Evolutionary conservation across 2,888 invertebrate species (phyloP).

Genomic region (Melieria crassipennis): DNA sequence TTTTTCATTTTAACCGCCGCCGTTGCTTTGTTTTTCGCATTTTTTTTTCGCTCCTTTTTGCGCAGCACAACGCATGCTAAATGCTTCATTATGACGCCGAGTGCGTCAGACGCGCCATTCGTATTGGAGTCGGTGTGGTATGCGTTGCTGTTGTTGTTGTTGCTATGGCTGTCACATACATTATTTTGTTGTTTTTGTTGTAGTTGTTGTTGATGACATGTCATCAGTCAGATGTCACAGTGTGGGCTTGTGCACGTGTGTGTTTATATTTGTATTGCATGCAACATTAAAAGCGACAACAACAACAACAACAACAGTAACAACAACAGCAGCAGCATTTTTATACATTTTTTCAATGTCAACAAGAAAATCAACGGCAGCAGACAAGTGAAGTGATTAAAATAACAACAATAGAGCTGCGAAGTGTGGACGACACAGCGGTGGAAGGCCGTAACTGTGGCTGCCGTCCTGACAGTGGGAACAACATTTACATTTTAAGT

Average conservation of each 20-base stretch:
- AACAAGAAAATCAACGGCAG: slow-evolving; percentile 40
- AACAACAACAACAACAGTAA: too few relatives aligned
- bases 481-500: slow-evolving; percentile 58
- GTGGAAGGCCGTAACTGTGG: neutral
- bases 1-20: too few relatives aligned
- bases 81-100: too few relatives aligned
- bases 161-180: slow-evolving; percentile 9
- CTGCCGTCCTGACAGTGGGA: slow-evolving; percentile 28
- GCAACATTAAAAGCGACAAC: neutral
- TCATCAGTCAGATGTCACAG: slow-evolving; percentile 46
- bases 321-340: slow-evolving; percentile 35
- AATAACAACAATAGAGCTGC: slow-evolving; percentile 3
- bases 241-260: neutral
- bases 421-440: slow-evolving; percentile 1
- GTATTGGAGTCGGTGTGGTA: slow-evolving; percentile 12
- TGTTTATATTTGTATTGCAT: slow-evolving; percentile 14
- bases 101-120: too few relatives aligned
- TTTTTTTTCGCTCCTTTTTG: too few relatives aligned
- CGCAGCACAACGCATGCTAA: too few relatives aligned
- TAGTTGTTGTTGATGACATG: slow-evolving; percentile 43
- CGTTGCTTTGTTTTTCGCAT: too few relatives aligned
- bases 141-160: slow-evolving; percentile 22
- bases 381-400: slow-evolving; percentile 33
- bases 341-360: slow-evolving; percentile 44
- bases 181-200: slow-evolving; percentile 26